Evolutionary conservation across 2,113 vertebrate species (phyloP), one percentile per base, ranked within the genome.

Genomic region (Cephalopholis sonnerati): DNA sequence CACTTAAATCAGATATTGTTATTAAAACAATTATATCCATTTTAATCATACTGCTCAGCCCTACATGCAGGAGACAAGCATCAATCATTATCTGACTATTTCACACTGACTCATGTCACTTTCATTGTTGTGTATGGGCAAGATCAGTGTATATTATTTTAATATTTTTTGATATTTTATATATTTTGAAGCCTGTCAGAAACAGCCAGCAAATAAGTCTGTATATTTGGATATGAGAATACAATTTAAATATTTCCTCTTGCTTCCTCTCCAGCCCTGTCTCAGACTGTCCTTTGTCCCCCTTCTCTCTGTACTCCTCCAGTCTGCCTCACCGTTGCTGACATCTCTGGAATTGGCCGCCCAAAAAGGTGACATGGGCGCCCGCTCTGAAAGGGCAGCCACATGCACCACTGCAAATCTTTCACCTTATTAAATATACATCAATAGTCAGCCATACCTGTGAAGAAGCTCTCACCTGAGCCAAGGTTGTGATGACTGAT

Each of bases 361-460:
- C 66, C 61, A 36, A 83, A 87, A 85, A 90, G 88, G 90, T 90
- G 92, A 93, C 90, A 90, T 44, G 82, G 77, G 69, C n/a, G 80
- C 81, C 79, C 9, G 81, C 65, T 71, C 72, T 84, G 67, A 93
- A 93, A 95, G 92, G 92, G 90, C 93, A 91, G 55, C 83, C 63
- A 64, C 90, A 72, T 86, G 89, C 89, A 85, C 88, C 70, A 65
- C 92, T 77, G 84, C 87, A 88, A 91, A 92, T 90, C 86, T 85
- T 90, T 93, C 84, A 80, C 90, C 91, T 90, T 88, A 94, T 95
- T 94, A 94, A 95, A 95, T 90, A 95, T 94, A 90, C 92, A 94
- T 95, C 89, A 82, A 79, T 79, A 89, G 85, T 83, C 88, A 79
- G 78, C 24, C 62, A 32, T 82, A 89, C 86, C 82, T 88, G 86